phyloP scores from a whole-genome alignment of 2,113 vertebrate species.

The Alouatta palliata region DNA sequence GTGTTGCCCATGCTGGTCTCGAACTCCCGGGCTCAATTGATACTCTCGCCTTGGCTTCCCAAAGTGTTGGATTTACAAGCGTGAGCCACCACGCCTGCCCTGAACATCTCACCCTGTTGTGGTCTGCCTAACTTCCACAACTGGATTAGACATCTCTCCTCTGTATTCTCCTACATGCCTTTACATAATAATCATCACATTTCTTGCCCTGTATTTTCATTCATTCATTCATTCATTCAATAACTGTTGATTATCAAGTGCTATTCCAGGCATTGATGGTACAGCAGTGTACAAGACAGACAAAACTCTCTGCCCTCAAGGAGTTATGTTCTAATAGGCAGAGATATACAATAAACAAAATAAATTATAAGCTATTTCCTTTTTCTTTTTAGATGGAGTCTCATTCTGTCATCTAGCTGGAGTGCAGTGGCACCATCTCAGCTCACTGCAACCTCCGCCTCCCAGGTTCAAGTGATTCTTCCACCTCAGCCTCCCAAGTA shows the following conservation, averaged over 20 bases:
- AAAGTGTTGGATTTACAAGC: no score
- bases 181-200: neutral
- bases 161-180: neutral
- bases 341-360: neutral
- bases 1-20: no score
- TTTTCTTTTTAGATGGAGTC: neutral
- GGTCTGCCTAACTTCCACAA: neutral
- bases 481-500: no score
- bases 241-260: neutral
- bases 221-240: slow-evolving; percentile 11
- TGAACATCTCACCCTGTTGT: neutral
- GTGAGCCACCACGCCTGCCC: no score
- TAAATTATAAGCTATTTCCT: neutral
- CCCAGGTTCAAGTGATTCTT: no score
- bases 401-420: no score
- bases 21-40: no score
- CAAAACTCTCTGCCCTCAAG: neutral
- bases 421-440: no score
- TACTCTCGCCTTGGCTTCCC: no score
- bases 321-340: neutral
- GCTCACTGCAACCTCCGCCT: no score
- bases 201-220: neutral
- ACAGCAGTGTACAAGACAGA: neutral
- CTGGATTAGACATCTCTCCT: neutral
- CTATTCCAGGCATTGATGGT: neutral